phyloP scores from a whole-genome alignment of 37 sponge, comb jelly and placozoan genomes.

The Oscarella lobularis region DNA sequence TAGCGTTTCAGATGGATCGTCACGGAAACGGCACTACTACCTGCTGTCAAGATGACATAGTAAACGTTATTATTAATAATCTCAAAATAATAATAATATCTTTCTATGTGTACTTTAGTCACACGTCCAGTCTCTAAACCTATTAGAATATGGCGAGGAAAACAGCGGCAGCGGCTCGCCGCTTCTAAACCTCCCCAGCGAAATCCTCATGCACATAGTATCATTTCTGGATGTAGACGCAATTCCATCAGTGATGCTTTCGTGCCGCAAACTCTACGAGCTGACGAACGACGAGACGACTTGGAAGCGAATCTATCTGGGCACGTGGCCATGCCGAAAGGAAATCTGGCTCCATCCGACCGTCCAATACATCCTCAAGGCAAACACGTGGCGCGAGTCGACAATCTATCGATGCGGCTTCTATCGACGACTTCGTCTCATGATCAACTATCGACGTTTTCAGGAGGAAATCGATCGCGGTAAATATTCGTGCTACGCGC shows the following conservation, averaged over 20 bases:
- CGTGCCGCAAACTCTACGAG: not conserved
- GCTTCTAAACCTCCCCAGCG: not conserved
- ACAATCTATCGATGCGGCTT: not conserved
- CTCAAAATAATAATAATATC: too few relatives aligned
- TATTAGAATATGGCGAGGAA: too few relatives aligned
- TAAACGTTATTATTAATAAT: too few relatives aligned
- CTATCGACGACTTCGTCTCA: not conserved
- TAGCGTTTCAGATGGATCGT: too few relatives aligned
- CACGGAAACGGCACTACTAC: too few relatives aligned
- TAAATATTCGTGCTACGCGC: not conserved
- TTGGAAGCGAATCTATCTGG: not conserved
- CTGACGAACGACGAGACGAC: not conserved
- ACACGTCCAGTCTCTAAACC: too few relatives aligned
- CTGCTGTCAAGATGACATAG: too few relatives aligned
- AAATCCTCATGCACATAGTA: not conserved
- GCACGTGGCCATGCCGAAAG: not conserved
- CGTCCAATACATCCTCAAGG: not conserved
- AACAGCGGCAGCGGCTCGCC: too few relatives aligned
- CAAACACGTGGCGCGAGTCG: not conserved
- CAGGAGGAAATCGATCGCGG: not conserved
- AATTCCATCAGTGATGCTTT: not conserved
- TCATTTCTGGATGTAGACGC: not conserved
- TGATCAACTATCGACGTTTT: not conserved
- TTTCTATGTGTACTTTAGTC: too few relatives aligned
- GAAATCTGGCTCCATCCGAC: not conserved